Evolutionary conservation across 2,888 invertebrate species (phyloP).

Genomic region (Capitulum mitella): DNA sequence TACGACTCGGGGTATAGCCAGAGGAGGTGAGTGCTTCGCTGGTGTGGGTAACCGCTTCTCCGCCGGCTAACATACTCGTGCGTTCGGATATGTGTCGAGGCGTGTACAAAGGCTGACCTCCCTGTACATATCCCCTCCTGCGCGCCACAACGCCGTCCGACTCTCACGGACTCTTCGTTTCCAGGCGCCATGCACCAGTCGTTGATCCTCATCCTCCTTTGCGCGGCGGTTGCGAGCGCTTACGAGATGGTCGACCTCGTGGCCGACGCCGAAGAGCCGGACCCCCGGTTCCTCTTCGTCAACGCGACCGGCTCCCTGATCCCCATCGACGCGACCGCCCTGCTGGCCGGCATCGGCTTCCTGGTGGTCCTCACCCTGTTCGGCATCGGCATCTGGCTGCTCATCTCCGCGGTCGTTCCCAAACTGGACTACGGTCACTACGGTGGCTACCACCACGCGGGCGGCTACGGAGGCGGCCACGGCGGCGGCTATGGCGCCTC

Average conservation of each 20-base stretch:
- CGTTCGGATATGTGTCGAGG: not conserved
- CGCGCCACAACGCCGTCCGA: not conserved
- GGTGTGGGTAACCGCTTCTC: not conserved
- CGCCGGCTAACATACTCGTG: too few relatives aligned
- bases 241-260: not conserved
- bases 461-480: not conserved
- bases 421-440: not conserved
- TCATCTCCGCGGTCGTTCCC: not conserved
- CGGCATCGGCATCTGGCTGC: slow-evolving; percentile 19
- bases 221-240: not conserved
- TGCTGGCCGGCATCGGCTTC: slow-evolving; percentile 2
- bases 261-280: not conserved
- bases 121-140: not conserved
- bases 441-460: not conserved
- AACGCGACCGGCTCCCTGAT: not conserved
- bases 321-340: not conserved
- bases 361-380: not conserved
- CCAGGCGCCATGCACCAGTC: not conserved
- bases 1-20: not conserved
- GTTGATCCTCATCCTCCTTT: not conserved
- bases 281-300: slow-evolving; percentile 9
- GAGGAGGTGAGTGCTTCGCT: not conserved
- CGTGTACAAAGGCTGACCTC: not conserved
- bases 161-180: not conserved
- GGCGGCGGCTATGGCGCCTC: not conserved